Percentiles rank a stretch among this genome's conserved stretches.
These are phyloP conservation scores for Hypolimnas misippus DNA, from an alignment of 2,888 invertebrate genomes.

Conservation along the genomic window DNA sequence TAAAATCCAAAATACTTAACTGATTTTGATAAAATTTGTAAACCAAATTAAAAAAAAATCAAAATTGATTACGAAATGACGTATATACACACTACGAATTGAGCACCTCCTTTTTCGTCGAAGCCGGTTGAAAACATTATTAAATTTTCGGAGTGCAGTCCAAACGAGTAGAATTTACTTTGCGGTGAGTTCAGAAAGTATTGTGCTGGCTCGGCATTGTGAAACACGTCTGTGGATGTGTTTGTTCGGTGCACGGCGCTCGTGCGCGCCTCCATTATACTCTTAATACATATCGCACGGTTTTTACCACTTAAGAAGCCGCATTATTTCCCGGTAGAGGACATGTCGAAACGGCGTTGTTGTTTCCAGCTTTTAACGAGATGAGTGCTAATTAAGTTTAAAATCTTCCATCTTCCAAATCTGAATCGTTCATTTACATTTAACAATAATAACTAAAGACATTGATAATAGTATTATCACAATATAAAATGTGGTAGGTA, in stretches of 20 bases:
- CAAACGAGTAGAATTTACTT: constrained; percentile 22
- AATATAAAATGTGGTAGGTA: too few relatives aligned
- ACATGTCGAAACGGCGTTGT: constrained; percentile 36
- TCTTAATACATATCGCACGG: constrained; percentile 44
- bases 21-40: too few relatives aligned
- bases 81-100: too few relatives aligned
- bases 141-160: constrained; percentile 1
- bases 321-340: constrained; percentile 38
- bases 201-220: constrained; percentile 8
- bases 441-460: too few relatives aligned
- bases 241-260: constrained; percentile 38
- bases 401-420: too few relatives aligned
- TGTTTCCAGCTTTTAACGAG: constrained; percentile 27
- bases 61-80: too few relatives aligned
- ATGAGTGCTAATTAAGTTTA: constrained; percentile 31
- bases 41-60: too few relatives aligned
- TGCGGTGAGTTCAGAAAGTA: constrained; percentile 32
- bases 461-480: too few relatives aligned
- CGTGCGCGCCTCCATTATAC: constrained; percentile 39
- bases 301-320: constrained; percentile 38
- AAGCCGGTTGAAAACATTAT: background rate
- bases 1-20: too few relatives aligned
- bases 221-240: constrained; percentile 32
- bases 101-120: too few relatives aligned
- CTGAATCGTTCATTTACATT: too few relatives aligned